phyloP scores from a whole-genome alignment of 2,797 vertebrate species.

The Mormyrops attenuatus region DNA sequence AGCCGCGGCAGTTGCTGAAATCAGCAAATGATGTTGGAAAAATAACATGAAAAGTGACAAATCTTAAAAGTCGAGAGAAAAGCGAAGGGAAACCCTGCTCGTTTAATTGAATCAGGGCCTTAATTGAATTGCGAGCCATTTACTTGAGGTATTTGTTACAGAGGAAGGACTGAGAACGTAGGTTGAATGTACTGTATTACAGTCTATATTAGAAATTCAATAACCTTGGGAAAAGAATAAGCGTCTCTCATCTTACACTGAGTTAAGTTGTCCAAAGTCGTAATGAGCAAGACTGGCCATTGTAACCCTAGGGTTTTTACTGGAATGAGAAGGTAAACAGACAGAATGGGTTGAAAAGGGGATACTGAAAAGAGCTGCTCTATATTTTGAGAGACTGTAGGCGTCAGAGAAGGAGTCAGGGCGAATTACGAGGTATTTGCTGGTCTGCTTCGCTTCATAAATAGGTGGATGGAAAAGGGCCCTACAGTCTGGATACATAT shows the following conservation, averaged over 20 bases:
- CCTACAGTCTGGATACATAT: not conserved
- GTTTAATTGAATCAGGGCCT: constrained; percentile 6
- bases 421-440: not conserved
- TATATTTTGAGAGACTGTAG: constrained; percentile 2
- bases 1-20: not conserved
- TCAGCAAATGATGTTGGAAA: not conserved
- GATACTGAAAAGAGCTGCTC: not conserved
- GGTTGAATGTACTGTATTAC: constrained; percentile 18
- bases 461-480: not conserved
- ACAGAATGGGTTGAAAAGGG: not conserved
- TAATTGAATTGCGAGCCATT: constrained; percentile 33
- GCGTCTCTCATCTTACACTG: not conserved
- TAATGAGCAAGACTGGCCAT: constrained; percentile 2
- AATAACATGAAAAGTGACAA: constrained; percentile 6
- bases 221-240: constrained; percentile 9
- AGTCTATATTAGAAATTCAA: constrained; percentile 5
- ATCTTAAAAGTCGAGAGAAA: not conserved
- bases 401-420: not conserved
- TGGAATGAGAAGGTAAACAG: constrained; percentile 4
- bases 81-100: not conserved
- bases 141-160: constrained; percentile 26
- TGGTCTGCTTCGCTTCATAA: not conserved
- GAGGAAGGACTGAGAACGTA: constrained; percentile 35
- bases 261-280: constrained; percentile 25
- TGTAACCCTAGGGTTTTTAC: not conserved